These are phyloP conservation scores for Sylvia borin DNA, from an alignment of 2,797 vertebrate genomes.

Conservation along the genomic window DNA sequence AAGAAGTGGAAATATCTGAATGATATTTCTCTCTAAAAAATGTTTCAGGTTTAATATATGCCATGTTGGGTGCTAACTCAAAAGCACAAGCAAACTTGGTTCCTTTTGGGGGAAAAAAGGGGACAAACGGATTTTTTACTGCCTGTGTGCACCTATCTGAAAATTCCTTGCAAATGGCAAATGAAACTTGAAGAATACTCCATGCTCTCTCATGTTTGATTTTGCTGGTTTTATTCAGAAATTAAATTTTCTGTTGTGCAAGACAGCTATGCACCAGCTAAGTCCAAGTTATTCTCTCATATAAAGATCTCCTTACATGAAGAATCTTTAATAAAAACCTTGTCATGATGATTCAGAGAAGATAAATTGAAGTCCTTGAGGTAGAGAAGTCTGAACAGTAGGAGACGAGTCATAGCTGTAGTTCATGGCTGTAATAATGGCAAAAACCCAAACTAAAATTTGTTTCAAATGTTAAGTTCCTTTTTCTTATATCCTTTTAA, in stretches of 20 bases:
- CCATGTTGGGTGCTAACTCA: neutral
- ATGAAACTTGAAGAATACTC: neutral
- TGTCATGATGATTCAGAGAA: neutral
- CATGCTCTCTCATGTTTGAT: neutral
- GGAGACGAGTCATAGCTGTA: neutral
- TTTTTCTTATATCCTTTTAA: neutral
- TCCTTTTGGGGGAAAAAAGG: neutral
- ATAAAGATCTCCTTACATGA: neutral
- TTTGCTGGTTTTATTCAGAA: neutral
- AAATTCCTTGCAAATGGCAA: neutral
- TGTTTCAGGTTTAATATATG: neutral
- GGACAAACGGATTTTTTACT: neutral
- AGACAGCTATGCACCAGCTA: neutral
- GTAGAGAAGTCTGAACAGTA: neutral
- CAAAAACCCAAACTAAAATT: neutral
- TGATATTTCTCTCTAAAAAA: neutral
- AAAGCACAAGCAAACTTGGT: neutral
- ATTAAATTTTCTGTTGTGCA: neutral
- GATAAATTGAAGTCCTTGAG: neutral
- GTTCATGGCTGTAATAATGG: neutral
- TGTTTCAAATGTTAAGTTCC: neutral
- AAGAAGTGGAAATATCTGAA: neutral
- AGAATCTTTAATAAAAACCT: neutral
- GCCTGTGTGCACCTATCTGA: neutral
- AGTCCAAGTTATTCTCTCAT: neutral